These are phyloP conservation scores for Gastrophryne carolinensis DNA, from an alignment of 2,797 vertebrate genomes.

Conservation along the genomic window DNA sequence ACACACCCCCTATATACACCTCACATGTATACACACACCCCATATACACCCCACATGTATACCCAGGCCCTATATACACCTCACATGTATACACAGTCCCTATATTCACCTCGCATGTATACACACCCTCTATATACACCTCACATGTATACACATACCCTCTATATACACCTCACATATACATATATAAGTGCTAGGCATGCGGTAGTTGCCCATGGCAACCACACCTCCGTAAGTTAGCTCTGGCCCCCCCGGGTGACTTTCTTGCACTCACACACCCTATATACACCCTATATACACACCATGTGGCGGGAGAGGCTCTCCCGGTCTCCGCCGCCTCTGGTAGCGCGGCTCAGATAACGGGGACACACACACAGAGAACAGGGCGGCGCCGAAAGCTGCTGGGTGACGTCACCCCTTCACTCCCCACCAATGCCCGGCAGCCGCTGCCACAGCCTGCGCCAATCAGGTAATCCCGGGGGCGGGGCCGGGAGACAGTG, in stretches of 20 bases:
- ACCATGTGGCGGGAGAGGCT: too few relatives aligned
- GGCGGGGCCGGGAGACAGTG: background rate
- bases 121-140: background rate
- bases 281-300: background rate
- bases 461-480: background rate
- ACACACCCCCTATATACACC: background rate
- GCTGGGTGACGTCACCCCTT: background rate
- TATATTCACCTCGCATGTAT: background rate
- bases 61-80: too few relatives aligned
- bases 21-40: too few relatives aligned
- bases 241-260: too few relatives aligned
- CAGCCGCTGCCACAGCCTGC: accelerated
- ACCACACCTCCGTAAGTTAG: too few relatives aligned
- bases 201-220: too few relatives aligned
- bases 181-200: too few relatives aligned
- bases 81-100: background rate
- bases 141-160: background rate
- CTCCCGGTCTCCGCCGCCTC: background rate
- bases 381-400: background rate
- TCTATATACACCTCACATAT: background rate
- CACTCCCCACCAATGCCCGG: background rate
- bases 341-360: background rate
- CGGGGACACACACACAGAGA: background rate
- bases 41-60: background rate
- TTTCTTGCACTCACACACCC: too few relatives aligned